phyloP scores from a whole-genome alignment of 2,888 invertebrate genomes.

The Ophioninae sp. region DNA sequence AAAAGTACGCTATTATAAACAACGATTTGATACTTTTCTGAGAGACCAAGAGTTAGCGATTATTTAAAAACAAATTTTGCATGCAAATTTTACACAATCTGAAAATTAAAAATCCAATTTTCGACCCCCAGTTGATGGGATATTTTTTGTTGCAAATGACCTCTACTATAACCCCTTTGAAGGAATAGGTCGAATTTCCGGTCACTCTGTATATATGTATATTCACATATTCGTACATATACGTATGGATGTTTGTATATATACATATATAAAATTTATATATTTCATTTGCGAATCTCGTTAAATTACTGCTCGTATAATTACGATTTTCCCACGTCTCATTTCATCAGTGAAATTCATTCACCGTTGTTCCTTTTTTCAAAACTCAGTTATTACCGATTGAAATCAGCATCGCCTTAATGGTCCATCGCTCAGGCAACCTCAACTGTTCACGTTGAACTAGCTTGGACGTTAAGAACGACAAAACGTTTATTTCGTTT shows the following conservation, averaged over 20 bases:
- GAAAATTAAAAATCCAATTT: too few relatives aligned
- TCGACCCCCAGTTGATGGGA: too few relatives aligned
- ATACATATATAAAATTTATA: not conserved
- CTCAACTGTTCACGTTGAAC: not conserved
- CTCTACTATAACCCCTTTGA: too few relatives aligned
- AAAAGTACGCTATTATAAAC: too few relatives aligned
- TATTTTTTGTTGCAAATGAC: too few relatives aligned
- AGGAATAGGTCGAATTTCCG: too few relatives aligned
- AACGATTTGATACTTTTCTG: too few relatives aligned
- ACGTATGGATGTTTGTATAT: not conserved
- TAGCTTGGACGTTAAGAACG: too few relatives aligned
- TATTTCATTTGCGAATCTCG: constrained; percentile 22
- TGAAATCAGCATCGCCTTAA: not conserved
- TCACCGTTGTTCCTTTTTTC: not conserved
- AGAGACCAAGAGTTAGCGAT: too few relatives aligned
- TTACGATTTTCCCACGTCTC: not conserved
- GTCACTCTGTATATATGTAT: constrained; percentile 18
- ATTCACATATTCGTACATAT: constrained; percentile 20
- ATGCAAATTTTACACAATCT: too few relatives aligned
- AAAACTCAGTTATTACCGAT: not conserved
- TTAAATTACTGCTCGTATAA: constrained; percentile 12
- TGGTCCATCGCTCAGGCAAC: not conserved
- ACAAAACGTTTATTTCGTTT: not conserved
- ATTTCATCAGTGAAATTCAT: not conserved
- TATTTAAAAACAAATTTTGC: too few relatives aligned